phyloP scores from a whole-genome alignment of 2,888 invertebrate genomes.

The Lamellibrachia columna region DNA sequence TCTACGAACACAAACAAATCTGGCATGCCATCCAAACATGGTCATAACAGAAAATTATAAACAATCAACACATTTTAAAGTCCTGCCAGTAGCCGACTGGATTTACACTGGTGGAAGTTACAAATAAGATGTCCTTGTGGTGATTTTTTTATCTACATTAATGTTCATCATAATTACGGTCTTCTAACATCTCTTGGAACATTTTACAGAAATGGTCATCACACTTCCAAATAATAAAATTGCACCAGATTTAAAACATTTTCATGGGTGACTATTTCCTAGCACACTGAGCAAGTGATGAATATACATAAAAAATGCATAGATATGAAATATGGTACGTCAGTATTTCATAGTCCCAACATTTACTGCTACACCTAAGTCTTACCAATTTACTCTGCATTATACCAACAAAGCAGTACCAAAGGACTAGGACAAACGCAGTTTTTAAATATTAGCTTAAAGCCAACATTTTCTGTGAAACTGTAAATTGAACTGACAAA shows the following conservation, averaged over 20 bases:
- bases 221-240: background rate
- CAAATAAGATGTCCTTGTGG: background rate
- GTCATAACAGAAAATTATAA: background rate
- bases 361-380: background rate
- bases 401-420: background rate
- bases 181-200: background rate
- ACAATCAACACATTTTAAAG: background rate
- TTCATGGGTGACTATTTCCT: background rate
- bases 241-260: background rate
- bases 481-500: background rate
- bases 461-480: background rate
- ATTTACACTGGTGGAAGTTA: background rate
- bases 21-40: background rate
- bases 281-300: background rate
- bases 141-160: background rate
- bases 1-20: background rate
- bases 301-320: background rate
- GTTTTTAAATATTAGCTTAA: background rate
- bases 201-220: background rate
- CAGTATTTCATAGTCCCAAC: background rate
- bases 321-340: background rate
- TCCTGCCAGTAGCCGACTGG: background rate
- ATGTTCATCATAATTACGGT: background rate
- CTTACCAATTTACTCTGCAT: background rate
- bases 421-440: background rate